Base-by-base conservation (phyloP, 2,888 invertebrate species). In the Micoletzkya japonica region DNA sequence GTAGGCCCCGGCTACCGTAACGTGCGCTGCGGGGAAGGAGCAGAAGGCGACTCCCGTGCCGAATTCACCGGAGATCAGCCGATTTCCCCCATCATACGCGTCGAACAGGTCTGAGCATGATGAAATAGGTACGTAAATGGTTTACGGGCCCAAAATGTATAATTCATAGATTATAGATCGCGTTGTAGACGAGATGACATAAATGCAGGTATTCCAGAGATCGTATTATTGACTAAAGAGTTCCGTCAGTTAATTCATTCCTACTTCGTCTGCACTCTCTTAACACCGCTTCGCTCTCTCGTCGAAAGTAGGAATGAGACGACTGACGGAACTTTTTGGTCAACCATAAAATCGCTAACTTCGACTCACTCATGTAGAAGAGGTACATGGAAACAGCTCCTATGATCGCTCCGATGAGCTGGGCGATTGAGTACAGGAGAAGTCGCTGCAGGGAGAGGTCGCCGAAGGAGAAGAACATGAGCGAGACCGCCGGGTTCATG, bases 1-100 rank as follows among this genome's bases (percentile, higher is more conserved):
- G 64, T 79, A 81, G 14, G 81, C 79, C 24, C 76, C 77, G 58
- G 73, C 68, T 56, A 70, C 66, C 30, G 72, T n/a, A n/a, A n/a
- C n/a, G n/a, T n/a, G n/a, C n/a, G n/a, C n/a, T n/a, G 72, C 73
- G 10, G 83, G 83, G 57, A 81, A 83, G 26, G 78, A 77, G 58
- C 77, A 76, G 72, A 83, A 83, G 20, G 58, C 68, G 28, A 32
- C n/a, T 10, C 59, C 80, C 71, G 24, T 72, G 72, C n/a, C n/a
- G n/a, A n/a, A n/a, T n/a, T 71, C 56, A n/a, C 79, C 79, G 14
- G 73, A 57, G 26, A 79, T 70, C 20, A 72, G 34, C 2, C 79
- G 74, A 44, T 73, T 69, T 0, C 81, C 80, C 3, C 76, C 76
- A 60, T 80, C 80, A 54, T 71, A 80, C 7, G 74, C 72, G 32